Conservation (phyloP, 2,888 invertebrate genomes). For the Pseudanteris insignis region DNA sequence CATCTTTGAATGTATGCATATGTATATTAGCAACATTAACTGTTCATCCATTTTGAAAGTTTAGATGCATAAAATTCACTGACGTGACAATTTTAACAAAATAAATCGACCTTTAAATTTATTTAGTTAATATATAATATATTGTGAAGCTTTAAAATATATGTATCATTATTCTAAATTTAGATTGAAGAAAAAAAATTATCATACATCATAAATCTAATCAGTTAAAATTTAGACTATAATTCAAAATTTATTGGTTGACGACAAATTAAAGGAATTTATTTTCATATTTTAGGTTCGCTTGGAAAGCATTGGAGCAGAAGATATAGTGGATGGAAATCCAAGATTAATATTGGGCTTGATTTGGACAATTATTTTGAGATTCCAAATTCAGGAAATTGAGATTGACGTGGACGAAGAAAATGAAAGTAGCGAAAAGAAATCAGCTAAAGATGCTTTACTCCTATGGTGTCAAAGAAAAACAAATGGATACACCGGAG, state of each 20-base stretch:
- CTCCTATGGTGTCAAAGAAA: constrained; percentile 98
- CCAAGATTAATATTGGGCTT: constrained; percentile 95
- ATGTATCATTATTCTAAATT: too few relatives aligned
- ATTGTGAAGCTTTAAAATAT: too few relatives aligned
- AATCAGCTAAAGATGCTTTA: constrained; percentile 98
- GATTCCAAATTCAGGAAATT: constrained; percentile 99
- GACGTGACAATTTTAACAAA: background rate
- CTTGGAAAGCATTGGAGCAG: constrained; percentile 97
- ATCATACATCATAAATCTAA: background rate
- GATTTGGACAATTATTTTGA: constrained; percentile 98
- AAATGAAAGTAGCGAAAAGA: constrained; percentile 96
- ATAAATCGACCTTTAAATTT: background rate
- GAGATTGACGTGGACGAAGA: constrained; percentile 97
- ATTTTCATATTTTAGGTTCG: constrained; percentile 85
- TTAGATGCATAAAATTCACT: background rate
- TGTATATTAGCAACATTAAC: background rate
- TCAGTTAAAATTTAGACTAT: background rate
- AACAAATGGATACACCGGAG: constrained; percentile 92
- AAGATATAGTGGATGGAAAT: constrained; percentile 98
- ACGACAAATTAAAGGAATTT: background rate
- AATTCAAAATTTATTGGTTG: background rate
- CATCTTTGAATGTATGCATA: constrained; percentile 1
- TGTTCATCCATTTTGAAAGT: background rate
- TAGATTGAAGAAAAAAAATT: background rate
- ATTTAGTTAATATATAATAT: too few relatives aligned